Evolutionary conservation across 2,888 invertebrate species (phyloP).

Genomic region (Petrolisthes manimaculis): DNA sequence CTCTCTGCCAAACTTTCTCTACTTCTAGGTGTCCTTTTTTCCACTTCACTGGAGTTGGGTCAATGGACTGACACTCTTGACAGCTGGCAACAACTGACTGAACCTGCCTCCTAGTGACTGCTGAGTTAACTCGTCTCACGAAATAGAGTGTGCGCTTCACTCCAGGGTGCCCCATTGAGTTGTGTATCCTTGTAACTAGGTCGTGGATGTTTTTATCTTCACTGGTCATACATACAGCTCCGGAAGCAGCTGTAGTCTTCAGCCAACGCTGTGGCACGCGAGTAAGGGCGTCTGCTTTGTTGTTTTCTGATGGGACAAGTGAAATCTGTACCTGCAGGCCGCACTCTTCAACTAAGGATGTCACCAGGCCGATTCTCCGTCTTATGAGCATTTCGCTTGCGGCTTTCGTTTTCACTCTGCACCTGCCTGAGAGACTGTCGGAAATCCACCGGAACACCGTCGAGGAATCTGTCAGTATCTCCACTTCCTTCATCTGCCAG

Average conservation of each 20-base stretch:
- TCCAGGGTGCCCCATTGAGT: neutral
- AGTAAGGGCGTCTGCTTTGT: slow-evolving; percentile 29
- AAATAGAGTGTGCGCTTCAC: neutral
- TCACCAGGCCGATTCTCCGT: slow-evolving; percentile 16
- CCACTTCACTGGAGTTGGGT: slow-evolving; percentile 31
- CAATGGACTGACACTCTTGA: slow-evolving; percentile 28
- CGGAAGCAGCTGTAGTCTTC: neutral
- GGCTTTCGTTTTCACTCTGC: slow-evolving; percentile 13
- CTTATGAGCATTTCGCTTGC: slow-evolving; percentile 30
- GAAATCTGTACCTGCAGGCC: slow-evolving; percentile 7
- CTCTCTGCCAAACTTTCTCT: slow-evolving; percentile 25
- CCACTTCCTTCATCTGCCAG: slow-evolving; percentile 13
- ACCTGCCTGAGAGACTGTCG: slow-evolving; percentile 17
- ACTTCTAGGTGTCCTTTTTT: slow-evolving; percentile 16
- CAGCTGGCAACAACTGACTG: slow-evolving; percentile 28
- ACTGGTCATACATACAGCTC: neutral
- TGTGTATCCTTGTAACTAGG: neutral
- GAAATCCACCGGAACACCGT: slow-evolving; percentile 27
- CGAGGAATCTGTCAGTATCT: slow-evolving; percentile 26
- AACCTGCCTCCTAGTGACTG: slow-evolving; percentile 19
- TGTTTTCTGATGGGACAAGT: slow-evolving; percentile 10
- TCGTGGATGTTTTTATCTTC: neutral
- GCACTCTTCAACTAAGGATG: slow-evolving; percentile 23
- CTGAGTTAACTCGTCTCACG: neutral
- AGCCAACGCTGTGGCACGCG: slow-evolving; percentile 10